Conservation (phyloP, 2,797 vertebrate species). For the Scomberomorus guttatus region DNA sequence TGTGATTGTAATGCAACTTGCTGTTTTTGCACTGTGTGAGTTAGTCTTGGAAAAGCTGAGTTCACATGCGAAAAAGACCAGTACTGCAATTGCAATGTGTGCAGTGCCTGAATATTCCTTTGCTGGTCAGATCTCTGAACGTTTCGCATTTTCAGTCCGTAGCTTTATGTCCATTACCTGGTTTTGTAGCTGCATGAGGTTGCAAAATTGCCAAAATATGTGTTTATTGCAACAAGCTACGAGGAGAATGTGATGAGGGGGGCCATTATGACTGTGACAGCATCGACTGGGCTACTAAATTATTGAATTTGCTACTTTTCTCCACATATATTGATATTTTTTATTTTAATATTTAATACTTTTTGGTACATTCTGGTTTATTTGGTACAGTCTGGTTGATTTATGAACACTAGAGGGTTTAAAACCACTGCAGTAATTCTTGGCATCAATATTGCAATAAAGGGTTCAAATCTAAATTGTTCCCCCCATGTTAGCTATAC, state of each 20-base stretch:
- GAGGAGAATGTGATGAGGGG: not conserved
- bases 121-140: not conserved
- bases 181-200: not conserved
- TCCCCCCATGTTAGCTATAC: not conserved
- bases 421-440: not conserved
- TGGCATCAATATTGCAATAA: not conserved
- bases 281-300: not conserved
- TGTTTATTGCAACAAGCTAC: not conserved
- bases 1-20: not conserved
- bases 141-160: not conserved
- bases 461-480: not conserved
- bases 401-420: too few relatives aligned
- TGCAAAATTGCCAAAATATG: not conserved
- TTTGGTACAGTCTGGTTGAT: not conserved
- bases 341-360: slow-evolving; percentile 2
- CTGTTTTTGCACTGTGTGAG: not conserved
- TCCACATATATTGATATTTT: not conserved
- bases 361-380: not conserved
- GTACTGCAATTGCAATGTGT: not conserved
- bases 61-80: not conserved
- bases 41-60: slow-evolving; percentile 4
- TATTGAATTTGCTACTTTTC: not conserved
- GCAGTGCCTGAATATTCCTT: not conserved
- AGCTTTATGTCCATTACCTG: not conserved
- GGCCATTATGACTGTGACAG: not conserved